Evolutionary conservation across 2,797 vertebrate genomes (phyloP).

Genomic region (Darevskia nairensis): DNA sequence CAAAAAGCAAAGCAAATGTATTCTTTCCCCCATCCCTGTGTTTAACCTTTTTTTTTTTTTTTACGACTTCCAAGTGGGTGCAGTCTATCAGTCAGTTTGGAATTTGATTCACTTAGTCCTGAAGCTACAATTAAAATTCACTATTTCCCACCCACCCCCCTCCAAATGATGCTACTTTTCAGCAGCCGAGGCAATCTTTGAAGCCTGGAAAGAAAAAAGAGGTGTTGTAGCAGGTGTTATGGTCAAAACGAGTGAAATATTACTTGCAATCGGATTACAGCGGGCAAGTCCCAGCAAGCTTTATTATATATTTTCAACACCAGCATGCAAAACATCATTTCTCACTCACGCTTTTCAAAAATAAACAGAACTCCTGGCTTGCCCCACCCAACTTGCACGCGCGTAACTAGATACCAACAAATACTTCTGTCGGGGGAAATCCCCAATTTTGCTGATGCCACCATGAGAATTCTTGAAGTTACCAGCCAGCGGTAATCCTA

Average conservation of each 20-base stretch:
- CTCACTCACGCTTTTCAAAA: slow-evolving; percentile 55
- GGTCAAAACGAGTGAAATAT: slow-evolving; percentile 33
- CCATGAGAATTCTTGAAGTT: slow-evolving; percentile 16
- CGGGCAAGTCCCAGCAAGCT: slow-evolving; percentile 57
- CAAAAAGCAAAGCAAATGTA: too few species aligned
- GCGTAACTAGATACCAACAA: slow-evolving; percentile 5
- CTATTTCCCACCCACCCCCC: slow-evolving; percentile 63
- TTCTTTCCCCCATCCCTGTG: not conserved
- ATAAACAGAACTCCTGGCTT: slow-evolving; percentile 35
- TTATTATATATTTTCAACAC: slow-evolving; percentile 29
- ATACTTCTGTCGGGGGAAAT: not conserved
- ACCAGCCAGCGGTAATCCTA: not conserved
- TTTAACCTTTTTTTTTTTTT: slow-evolving; percentile 67
- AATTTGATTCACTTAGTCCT: slow-evolving; percentile 65
- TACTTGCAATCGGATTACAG: slow-evolving; percentile 45
- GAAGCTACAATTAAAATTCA: slow-evolving; percentile 69
- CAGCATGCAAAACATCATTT: slow-evolving; percentile 52
- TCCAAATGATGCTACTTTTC: slow-evolving; percentile 49
- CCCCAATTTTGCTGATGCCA: slow-evolving; percentile 9
- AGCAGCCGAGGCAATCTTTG: slow-evolving; percentile 63
- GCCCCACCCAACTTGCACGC: not conserved
- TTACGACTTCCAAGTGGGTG: slow-evolving; percentile 35
- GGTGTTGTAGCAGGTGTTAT: not conserved
- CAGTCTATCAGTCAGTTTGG: slow-evolving; percentile 60
- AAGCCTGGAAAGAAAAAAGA: slow-evolving; percentile 42